Base-by-base conservation (phyloP, 2,797 vertebrate species). In the Pipistrellus pygmaeus region DNA sequence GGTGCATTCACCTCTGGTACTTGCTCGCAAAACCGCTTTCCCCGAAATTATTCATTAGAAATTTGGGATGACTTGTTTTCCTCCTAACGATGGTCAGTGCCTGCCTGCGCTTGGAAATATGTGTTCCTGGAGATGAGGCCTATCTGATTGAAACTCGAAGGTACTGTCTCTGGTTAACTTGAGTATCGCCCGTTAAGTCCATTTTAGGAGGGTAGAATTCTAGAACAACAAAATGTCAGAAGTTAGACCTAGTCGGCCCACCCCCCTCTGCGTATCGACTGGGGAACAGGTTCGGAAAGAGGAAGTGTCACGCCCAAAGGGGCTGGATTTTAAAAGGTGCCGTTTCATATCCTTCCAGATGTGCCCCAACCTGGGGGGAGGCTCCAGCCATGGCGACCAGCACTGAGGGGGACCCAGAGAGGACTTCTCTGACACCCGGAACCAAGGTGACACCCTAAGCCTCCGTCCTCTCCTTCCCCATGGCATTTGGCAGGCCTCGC, bases 241-340 rank as follows among this genome's bases (percentile, higher is more conserved):
- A 78, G 75, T 12, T 11, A n/a, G 69, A 69, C 51, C 21, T 32
- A 25, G 48, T 76, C 85, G 60, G 27, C 27, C 48, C 23, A 13
- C 2, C 11, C 5, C 3, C 2, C 27, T 81, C 6, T 5, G 41
- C 51, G 75, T 66, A n/a, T 15, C 35, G 41, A 76, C 13, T n/a
- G 85, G 46, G 41, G 57, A 91, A 72, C 38, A 38, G 81, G 69
- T 30, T 95, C 15, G n/a, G 48, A 87, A 48, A 87, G 30, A 83
- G 87, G 55, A 87, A 73, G 46, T 12, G 72, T 73, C 9, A 7
- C 51, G 66, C 21, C 57, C 25, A 7, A 35, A 13, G 48, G 7
- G 17, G 62, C 41, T 53, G 51, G 32, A n/a, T 85, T 62, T 62
- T 57, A 38, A 35, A 71, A 51, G 73, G 0, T 51, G 41, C 53